A percentile compares a stretch with the other conserved stretches of the same genome.
Conservation (phyloP, 2,113 vertebrate species). For the Odocoileus hemionus region DNA sequence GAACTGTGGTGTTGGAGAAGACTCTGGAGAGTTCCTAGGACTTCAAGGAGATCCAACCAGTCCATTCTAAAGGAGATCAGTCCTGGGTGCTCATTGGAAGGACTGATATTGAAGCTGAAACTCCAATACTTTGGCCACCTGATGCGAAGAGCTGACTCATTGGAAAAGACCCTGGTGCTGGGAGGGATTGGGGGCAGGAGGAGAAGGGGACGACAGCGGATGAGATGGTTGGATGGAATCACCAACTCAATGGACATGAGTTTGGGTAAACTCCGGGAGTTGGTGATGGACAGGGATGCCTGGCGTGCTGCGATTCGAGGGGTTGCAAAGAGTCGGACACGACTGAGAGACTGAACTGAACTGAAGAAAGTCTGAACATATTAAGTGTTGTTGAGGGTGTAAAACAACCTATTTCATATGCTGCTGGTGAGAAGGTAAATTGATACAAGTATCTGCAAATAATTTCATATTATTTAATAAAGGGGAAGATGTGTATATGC, state of each 20-base stretch:
- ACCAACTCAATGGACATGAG: background rate
- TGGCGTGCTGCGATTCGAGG: fast-evolving
- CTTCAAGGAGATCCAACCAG: background rate
- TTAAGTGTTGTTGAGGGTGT: background rate
- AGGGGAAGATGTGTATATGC: background rate
- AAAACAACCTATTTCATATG: background rate
- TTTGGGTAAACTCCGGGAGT: background rate
- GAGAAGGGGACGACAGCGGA: background rate
- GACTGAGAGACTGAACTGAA: background rate
- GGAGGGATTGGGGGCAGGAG: background rate
- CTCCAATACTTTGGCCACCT: background rate
- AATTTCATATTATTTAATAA: background rate
- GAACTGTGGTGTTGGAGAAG: background rate
- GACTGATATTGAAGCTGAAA: background rate
- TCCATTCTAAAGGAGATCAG: background rate
- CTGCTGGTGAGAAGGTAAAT: background rate
- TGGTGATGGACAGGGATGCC: background rate
- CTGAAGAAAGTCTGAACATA: background rate
- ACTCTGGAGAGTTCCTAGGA: background rate
- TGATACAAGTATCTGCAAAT: background rate
- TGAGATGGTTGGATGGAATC: background rate
- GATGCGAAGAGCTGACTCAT: background rate
- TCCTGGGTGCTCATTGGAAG: background rate
- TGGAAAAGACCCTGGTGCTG: background rate
- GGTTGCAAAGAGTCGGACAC: fast-evolving